Base-by-base conservation (phyloP, 2,888 invertebrate species). In the Drosophila tripunctata region DNA sequence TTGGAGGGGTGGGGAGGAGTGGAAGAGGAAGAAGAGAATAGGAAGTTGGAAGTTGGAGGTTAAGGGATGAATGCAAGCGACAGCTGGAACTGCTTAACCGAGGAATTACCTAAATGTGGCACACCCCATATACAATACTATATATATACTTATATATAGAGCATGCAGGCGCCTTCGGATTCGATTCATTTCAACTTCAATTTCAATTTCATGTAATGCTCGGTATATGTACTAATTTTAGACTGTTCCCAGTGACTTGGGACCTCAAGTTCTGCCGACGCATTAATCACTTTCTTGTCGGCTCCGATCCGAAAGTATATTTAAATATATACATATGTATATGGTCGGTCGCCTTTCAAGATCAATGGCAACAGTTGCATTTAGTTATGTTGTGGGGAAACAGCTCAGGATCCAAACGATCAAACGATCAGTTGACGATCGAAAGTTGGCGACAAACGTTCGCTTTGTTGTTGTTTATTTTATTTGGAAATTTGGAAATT, bases 311-410 rank as follows among this genome's bases (percentile, higher is more conserved):
- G 48, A 31, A 27, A 27, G 10, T 27, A 27, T 8, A 27, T 27
- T 10, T 10, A 27, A n/a, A n/a, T 27, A 2, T 10, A 27, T 27
- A 27, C 10, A 27, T n/a, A 10, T 2, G 10, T 27, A 68, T 64
- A 68, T 70, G 70, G 65, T 27, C 27, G 51, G 4, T 14, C n/a
- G 21, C 10, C 43, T 36, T 65, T 65, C 71, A 65, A 71, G 72
- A 71, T 71, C 68, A 69, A 71, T 65, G 68, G 48, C 71, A 64
- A 52, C 33, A 24, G 67, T 64, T 69, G 31, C 48, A 51, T 45
- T 44, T 19, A 10, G 52, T 38, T 33, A 7, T n/a, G 14, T 22
- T 10, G 8, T 30, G 17, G 40, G 31, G 14, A 8, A 14, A 21
- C 27, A 35, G 14, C 36, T 10, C 38, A 27, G 54, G 12, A 27